Base-by-base conservation (phyloP, 2,797 vertebrate species). In the Gorsachius magnificus region DNA sequence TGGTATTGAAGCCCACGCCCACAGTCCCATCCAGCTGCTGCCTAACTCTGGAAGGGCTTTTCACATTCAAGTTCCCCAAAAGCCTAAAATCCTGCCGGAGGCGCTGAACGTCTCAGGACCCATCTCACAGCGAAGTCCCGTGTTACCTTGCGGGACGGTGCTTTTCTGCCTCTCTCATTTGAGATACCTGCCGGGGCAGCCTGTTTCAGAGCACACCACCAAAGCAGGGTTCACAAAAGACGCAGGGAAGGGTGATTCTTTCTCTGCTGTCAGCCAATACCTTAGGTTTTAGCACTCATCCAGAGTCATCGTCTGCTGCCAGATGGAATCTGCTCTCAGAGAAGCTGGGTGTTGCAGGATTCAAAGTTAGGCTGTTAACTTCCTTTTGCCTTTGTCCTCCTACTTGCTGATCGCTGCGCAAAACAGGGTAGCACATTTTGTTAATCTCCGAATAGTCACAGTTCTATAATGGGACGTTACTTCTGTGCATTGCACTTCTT, bases 401-500 rank as follows among this genome's bases (percentile, higher is more conserved):
- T 90, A 26, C 45, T 90, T 82, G 58, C 25, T 71, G 35, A 69
- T 64, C 38, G 38, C 50, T 61, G 68, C 87, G 65, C 65, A 74
- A 92, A 94, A 90, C 2, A 74, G 58, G 25, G 66, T 25, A 78
- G 75, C 51, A 61, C 41, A 33, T 91, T 96, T 95, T 1, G 3
- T 89, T 92, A 83, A 85, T 81, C 92, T 97, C 75, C 25, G 82
- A 92, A 86, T 13, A 94, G 93, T 72, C 82, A 76, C 38, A 72
- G 72, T 65, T 92, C 90, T 97, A 83, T 93, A 96, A 96, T 81
- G 84, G 93, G 90, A 93, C 81, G 85, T 94, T 90, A 93, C 87
- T 96, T 89, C 92, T 96, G 87, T 92, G 87, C 92, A 83, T 66
- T 95, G 82, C 89, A 93, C 72, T 97, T 93, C 87, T 93, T 96